Evolutionary conservation across 2,797 vertebrate genomes (phyloP).

Genomic region (Sus cebifrons): DNA sequence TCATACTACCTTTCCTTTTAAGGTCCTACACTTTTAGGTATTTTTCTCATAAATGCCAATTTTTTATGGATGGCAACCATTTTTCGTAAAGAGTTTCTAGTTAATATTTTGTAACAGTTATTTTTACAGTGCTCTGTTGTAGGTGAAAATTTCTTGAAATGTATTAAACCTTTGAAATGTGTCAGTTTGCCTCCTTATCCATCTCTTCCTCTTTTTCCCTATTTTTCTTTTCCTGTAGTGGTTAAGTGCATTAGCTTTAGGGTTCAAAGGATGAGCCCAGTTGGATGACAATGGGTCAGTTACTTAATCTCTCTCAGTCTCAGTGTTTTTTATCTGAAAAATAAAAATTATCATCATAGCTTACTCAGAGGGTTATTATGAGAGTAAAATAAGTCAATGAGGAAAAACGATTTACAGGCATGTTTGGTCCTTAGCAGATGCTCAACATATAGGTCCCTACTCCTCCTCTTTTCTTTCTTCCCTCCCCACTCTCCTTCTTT

Average conservation of each 20-base stretch:
- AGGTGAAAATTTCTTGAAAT: constrained; percentile 11
- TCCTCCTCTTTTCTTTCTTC: background rate
- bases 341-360: background rate
- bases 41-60: background rate
- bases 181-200: background rate
- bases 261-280: background rate
- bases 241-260: background rate
- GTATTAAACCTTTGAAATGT: background rate
- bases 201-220: background rate
- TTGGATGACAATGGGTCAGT: background rate
- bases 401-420: background rate
- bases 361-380: background rate
- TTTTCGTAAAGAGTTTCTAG: background rate
- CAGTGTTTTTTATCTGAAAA: constrained; percentile 8
- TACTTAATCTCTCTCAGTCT: background rate
- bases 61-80: background rate
- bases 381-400: background rate
- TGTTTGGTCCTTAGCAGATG: background rate
- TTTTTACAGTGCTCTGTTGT: background rate
- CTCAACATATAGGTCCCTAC: background rate
- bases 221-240: background rate
- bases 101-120: background rate
- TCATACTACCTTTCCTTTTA: background rate
- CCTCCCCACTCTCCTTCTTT: background rate
- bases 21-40: background rate